Base-by-base conservation (phyloP, 2,797 vertebrate genomes). In the Anas georgica region DNA sequence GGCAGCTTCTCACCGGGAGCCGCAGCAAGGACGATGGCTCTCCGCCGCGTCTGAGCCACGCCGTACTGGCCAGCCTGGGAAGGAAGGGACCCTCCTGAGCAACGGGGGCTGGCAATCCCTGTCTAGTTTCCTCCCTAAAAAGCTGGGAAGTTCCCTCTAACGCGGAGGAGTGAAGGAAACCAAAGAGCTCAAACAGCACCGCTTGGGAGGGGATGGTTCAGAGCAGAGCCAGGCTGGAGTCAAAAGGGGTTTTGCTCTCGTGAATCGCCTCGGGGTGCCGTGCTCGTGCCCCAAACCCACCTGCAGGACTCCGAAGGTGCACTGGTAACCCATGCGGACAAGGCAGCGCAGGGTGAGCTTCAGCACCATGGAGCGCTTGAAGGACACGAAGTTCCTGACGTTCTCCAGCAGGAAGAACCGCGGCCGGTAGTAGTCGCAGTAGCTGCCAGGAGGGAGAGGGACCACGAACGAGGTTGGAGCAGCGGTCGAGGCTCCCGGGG, bases 241-340 rank as follows among this genome's bases (percentile, higher is more conserved):
- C 31, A 9, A 14, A 13, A 16, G 37, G 26, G 3, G 0, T 18
- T 79, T 68, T 23, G 15, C 37, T 28, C 23, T 2, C 0, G 13
- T 72, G 31, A 17, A 12, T 3, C 1, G 2, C 17, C 85, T 23
- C 1, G 2, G 17, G 48, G 79, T 46, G 59, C 59, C 23, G 8
- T 25, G 9, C 10, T 62, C 37, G 23, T 11, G 64, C 54, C 8
- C 20, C 17, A 5, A 10, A 63, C 33, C 48, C 45, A 99, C 99
- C 98, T 99, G 99, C 37, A 99, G 98, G 35, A 99, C 99, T 4
- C 99, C 99, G 2, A 99, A 99, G 4, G 99, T 99, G 89, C 99
- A 99, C 97, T 99, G 99, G 95, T 99, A 99, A 26, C 99, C 99
- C 99, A 99, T 99, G 78, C 98, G 98, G 82, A 99, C 99, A 0